Conservation (phyloP, 1,140 invertebrate genomes). For the Geopemphigus sp. region DNA sequence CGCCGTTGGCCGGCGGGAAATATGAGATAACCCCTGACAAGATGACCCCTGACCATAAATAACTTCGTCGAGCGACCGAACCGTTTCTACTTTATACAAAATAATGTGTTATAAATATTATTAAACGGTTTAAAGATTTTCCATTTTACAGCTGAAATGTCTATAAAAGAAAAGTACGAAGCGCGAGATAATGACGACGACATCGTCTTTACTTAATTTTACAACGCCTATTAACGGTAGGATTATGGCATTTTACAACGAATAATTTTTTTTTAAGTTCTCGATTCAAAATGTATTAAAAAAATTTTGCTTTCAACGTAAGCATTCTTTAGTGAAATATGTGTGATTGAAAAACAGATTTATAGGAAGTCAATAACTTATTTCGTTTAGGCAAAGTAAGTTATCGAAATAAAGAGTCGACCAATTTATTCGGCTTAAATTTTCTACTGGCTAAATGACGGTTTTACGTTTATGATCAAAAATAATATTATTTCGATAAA, state of each 20-base stretch:
- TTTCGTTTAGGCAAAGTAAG: too few relatives aligned
- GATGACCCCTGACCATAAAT: constrained; percentile 21
- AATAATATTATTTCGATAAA: background rate
- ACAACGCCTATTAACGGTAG: too few relatives aligned
- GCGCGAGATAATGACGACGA: background rate
- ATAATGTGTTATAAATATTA: constrained; percentile 42
- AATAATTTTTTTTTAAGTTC: too few relatives aligned
- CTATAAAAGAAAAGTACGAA: background rate
- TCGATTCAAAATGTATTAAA: too few relatives aligned
- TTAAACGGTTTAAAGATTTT: constrained; percentile 1
- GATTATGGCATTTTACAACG: too few relatives aligned
- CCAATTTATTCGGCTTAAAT: too few relatives aligned
- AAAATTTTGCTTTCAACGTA: too few relatives aligned
- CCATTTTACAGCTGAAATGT: background rate
- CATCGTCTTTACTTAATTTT: too few relatives aligned
- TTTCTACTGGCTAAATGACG: background rate
- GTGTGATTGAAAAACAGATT: too few relatives aligned
- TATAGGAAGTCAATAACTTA: too few relatives aligned
- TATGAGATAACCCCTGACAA: constrained; percentile 37
- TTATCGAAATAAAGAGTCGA: too few relatives aligned
- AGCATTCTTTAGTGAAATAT: too few relatives aligned
- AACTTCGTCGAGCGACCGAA: background rate
- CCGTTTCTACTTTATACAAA: constrained; percentile 29
- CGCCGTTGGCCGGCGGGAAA: background rate
- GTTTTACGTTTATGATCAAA: background rate